These are phyloP conservation scores for Botrylloides violaceus DNA, from an alignment of 23 tunicate species.

Conservation along the genomic window DNA sequence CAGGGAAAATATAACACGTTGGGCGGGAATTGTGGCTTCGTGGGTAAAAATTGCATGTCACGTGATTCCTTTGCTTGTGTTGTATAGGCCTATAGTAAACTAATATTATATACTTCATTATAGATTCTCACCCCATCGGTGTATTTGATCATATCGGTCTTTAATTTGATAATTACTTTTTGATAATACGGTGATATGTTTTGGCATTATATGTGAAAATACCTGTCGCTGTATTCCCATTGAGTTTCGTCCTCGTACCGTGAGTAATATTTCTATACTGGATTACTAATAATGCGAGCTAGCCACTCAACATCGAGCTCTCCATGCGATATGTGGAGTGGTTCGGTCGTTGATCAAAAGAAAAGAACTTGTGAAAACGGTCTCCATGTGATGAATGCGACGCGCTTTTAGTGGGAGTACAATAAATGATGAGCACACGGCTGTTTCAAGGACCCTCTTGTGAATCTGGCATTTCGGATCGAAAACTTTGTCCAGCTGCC, in stretches of 20 bases:
- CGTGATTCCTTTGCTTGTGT: too few relatives aligned
- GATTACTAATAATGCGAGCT: slow-evolving; percentile 16
- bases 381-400: slow-evolving; percentile 22
- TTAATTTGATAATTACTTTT: too few relatives aligned
- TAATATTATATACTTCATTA: too few relatives aligned
- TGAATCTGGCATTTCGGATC: slow-evolving; percentile 31
- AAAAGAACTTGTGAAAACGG: slow-evolving; percentile 7
- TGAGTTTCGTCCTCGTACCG: not conserved
- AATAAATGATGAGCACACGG: slow-evolving; percentile 22
- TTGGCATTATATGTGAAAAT: not conserved
- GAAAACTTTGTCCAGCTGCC: slow-evolving; percentile 33
- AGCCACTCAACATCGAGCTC: not conserved
- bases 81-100: too few relatives aligned
- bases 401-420: not conserved
- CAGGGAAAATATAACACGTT: too few relatives aligned
- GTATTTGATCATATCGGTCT: too few relatives aligned
- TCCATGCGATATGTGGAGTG: slow-evolving; percentile 13
- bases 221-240: not conserved
- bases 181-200: too few relatives aligned
- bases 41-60: too few relatives aligned
- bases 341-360: slow-evolving; percentile 20
- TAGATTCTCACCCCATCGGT: too few relatives aligned
- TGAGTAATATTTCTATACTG: not conserved
- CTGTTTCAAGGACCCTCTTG: slow-evolving; percentile 28
- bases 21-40: too few relatives aligned